These are phyloP conservation scores for Psettodes erumei DNA, from an alignment of 2,113 vertebrate species.

Conservation along the genomic window DNA sequence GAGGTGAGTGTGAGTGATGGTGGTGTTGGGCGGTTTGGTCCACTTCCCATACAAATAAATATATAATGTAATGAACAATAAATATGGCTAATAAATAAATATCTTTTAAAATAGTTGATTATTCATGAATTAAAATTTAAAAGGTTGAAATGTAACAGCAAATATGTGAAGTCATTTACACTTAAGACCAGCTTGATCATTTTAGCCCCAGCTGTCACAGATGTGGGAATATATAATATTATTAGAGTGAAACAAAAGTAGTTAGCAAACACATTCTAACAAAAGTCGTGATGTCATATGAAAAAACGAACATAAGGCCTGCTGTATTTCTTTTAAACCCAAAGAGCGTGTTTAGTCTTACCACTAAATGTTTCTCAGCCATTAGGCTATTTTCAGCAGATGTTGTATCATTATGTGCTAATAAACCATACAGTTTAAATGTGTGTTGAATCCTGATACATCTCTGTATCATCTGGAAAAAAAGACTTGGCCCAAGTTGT, in stretches of 20 bases:
- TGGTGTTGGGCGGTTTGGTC: no score
- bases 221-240: background rate
- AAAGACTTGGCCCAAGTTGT: background rate
- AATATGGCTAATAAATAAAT: background rate
- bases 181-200: background rate
- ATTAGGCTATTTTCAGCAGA: constrained; percentile 1
- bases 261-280: background rate
- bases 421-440: background rate
- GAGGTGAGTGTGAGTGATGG: no score
- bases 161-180: background rate
- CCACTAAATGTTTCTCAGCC: background rate
- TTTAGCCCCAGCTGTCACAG: no score
- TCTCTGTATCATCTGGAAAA: constrained; percentile 17
- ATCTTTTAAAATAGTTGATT: no score
- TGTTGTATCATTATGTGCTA: background rate
- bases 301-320: background rate
- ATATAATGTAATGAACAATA: background rate
- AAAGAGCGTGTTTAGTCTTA: background rate
- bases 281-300: background rate
- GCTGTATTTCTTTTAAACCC: background rate
- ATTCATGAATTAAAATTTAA: background rate
- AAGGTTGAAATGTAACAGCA: background rate
- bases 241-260: background rate
- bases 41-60: no score
- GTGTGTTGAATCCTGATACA: background rate